Conservation (phyloP, 2,888 invertebrate genomes). For the Andrena trimmerana region DNA sequence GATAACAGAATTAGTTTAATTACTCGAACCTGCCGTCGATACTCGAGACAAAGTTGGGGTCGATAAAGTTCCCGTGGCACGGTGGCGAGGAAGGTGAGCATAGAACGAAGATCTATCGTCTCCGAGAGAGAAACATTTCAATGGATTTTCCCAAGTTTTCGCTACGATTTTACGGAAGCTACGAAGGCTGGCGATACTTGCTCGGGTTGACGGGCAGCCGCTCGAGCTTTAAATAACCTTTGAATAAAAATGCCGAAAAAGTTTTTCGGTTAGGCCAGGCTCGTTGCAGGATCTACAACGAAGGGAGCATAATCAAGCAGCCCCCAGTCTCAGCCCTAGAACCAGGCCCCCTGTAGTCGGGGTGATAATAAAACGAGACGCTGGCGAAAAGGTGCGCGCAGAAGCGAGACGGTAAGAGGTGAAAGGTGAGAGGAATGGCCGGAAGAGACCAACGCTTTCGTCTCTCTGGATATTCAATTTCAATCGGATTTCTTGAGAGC, state of each 20-base stretch:
- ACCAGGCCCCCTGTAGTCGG: constrained; percentile 15
- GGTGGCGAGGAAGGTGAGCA: not conserved
- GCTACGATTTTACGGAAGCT: not conserved
- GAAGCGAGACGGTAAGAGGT: not conserved
- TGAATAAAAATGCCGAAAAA: constrained; percentile 55
- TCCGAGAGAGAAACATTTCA: constrained; percentile 13
- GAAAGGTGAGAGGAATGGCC: constrained; percentile 38
- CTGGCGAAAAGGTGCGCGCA: not conserved
- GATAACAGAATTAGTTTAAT: not conserved
- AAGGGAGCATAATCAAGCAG: constrained; percentile 34
- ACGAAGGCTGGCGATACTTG: not conserved
- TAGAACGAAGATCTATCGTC: constrained; percentile 11
- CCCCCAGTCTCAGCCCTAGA: not conserved
- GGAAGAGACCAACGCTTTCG: constrained; percentile 23
- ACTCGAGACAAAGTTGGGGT: not conserved
- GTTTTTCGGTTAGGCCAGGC: constrained; percentile 50
- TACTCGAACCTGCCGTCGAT: not conserved
- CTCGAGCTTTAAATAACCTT: constrained; percentile 53
- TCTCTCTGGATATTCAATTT: constrained; percentile 65
- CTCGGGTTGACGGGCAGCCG: not conserved
- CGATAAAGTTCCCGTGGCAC: not conserved
- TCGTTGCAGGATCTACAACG: constrained; percentile 48
- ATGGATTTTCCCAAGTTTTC: constrained; percentile 2
- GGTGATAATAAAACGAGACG: constrained; percentile 56
- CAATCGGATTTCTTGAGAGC: constrained; percentile 61